Conservation (phyloP, 2,797 vertebrate species). For the Eidolon dupreanum region DNA sequence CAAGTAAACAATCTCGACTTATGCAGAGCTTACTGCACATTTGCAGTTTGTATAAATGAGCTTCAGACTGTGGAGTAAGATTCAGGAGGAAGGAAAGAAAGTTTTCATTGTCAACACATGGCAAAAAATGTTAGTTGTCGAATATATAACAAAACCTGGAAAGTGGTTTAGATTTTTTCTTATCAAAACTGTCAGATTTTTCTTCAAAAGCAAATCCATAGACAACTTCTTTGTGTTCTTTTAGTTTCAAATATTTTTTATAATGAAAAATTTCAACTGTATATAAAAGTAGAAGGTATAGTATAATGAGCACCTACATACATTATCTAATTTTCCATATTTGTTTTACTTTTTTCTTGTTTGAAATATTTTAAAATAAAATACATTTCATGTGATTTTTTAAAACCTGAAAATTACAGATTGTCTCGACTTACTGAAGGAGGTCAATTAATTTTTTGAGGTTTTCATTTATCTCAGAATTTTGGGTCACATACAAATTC, state of each 20-base stretch:
- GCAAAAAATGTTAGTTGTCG: conserved; percentile 4
- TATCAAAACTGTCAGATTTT: background rate
- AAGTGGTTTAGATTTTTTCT: conserved; percentile 15
- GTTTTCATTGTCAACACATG: conserved; percentile 20
- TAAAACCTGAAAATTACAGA: conserved; percentile 26
- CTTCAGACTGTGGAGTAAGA: conserved; percentile 55
- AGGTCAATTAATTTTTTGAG: background rate
- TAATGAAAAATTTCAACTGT: background rate
- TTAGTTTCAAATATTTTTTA: background rate
- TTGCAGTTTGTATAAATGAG: conserved; percentile 19
- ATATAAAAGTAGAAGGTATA: background rate
- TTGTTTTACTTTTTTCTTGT: conserved; percentile 15
- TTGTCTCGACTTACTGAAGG: conserved; percentile 21
- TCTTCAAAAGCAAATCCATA: background rate
- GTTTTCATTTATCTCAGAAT: conserved; percentile 35
- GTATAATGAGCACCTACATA: background rate
- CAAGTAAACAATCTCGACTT: background rate
- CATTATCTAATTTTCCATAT: background rate
- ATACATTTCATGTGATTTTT: conserved; percentile 21
- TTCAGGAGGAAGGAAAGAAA: conserved; percentile 41
- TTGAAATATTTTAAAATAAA: conserved; percentile 51
- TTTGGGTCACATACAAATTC: conserved; percentile 3
- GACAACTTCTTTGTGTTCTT: background rate
- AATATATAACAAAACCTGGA: conserved; percentile 8
- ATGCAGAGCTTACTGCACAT: background rate